Base-by-base conservation (phyloP, 2,888 invertebrate genomes). In the Papilio protenor region DNA sequence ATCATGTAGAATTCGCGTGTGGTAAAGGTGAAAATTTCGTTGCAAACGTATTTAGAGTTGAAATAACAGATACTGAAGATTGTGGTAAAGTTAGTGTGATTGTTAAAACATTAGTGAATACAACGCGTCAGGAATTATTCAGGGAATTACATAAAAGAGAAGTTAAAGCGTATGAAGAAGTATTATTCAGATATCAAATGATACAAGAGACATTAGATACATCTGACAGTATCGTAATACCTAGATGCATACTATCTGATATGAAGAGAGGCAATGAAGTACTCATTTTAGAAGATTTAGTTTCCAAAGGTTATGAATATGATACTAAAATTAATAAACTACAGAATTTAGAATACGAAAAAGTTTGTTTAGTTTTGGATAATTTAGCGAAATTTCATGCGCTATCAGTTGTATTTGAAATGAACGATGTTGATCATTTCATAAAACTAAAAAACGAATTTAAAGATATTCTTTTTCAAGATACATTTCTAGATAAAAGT, bases 301-400 rank as follows among this genome's bases (percentile, higher is more conserved):
- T 84, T 21, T 79, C 82, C 14, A 85, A 85, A 49, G 91, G 90
- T 5, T 94, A 88, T 83, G 83, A 86, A 78, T 84, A 88, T 47
- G 89, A 90, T 79, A 84, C 83, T 3, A 89, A 87, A 80, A 79
- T 88, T 27, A 81, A 82, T 0, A 89, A 87, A 57, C 86, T 83
- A 45, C 86, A 91, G 81, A 86, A 87, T 23, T 76, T 92, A 79
- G 84, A 86, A 76, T 87, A 86, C n/a, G 71, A 83, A 73, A 87
- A 90, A 84, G 86, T 89, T 1, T 80, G 83, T 76, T 59, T 85
- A 74, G 87, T 91, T 52, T 64, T 94, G 47, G 86, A 81, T 16
- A 89, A 91, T 84, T 83, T 94, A 70, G 93, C 92, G 0, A 93
- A 93, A 82, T 91, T 93, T 78, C 94, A 94, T 70, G 91, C 88